Percentiles rank a stretch among this genome's conserved stretches.
Evolutionary conservation across 64 coral and sea anemone genomes (phyloP).

Genomic region (Actinia equina): DNA sequence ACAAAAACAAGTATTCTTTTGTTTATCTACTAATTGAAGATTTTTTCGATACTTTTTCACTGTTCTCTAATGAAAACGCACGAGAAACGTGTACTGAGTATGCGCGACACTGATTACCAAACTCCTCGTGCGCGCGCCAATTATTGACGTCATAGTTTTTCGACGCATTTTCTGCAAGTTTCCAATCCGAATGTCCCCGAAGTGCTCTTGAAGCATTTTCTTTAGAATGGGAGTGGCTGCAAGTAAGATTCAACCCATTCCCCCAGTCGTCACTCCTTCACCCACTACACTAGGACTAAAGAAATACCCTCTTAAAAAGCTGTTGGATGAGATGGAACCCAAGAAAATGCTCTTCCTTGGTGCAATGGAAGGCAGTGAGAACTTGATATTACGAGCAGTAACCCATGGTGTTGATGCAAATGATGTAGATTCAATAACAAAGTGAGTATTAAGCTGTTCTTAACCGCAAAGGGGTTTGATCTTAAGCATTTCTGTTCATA

Average conservation of each 20-base stretch:
- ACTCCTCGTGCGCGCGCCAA: background rate
- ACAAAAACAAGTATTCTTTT: too few species aligned
- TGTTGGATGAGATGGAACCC: background rate
- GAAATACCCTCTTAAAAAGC: background rate
- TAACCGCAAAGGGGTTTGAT: too few species aligned
- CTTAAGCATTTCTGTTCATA: too few species aligned
- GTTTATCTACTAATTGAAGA: too few species aligned
- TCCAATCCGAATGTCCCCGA: background rate
- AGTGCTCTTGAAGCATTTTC: background rate
- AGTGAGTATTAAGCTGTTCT: background rate
- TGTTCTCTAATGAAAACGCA: too few species aligned
- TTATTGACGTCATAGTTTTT: constrained; percentile 4
- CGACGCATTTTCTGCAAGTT: background rate
- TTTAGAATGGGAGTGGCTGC: constrained; percentile 4
- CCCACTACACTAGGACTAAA: background rate
- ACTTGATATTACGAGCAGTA: background rate
- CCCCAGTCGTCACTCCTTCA: background rate
- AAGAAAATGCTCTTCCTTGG: constrained; percentile 26
- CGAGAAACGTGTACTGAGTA: too few species aligned
- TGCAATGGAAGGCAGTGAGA: constrained; percentile 8
- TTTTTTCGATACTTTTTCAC: too few species aligned
- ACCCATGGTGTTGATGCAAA: background rate
- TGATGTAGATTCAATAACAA: background rate
- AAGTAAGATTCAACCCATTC: constrained; percentile 4
- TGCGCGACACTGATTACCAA: background rate